phyloP scores from a whole-genome alignment of 2,888 invertebrate genomes.

The Meteorus cinctellus region DNA sequence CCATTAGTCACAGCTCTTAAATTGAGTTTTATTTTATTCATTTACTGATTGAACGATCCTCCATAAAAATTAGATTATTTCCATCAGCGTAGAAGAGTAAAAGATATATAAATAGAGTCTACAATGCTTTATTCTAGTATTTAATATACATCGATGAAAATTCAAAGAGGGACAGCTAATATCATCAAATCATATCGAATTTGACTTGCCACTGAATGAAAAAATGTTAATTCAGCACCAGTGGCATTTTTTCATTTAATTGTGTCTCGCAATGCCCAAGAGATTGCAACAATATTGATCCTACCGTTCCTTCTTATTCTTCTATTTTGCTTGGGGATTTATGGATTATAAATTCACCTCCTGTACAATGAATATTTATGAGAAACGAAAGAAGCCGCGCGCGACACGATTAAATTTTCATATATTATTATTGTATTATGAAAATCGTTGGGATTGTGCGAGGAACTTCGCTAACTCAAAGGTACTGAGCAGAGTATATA shows the following conservation, averaged over 20 bases:
- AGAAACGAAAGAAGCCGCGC: constrained; percentile 11
- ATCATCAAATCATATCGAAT: not conserved
- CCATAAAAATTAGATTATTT: constrained; percentile 31
- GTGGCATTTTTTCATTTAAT: not conserved
- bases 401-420: constrained; percentile 36
- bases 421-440: constrained; percentile 39
- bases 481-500: not conserved
- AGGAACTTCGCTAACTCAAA: constrained; percentile 20
- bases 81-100: not conserved
- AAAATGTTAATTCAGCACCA: not conserved
- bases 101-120: not conserved
- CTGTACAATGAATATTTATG: constrained; percentile 43
- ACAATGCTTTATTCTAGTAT: not conserved
- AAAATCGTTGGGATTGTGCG: constrained; percentile 34
- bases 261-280: not conserved
- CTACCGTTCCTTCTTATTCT: not conserved
- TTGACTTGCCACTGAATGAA: not conserved
- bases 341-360: constrained; percentile 32
- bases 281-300: constrained; percentile 31
- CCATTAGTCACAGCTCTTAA: constrained; percentile 32
- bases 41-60: constrained; percentile 31
- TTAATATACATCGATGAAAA: constrained; percentile 49
- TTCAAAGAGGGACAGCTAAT: constrained; percentile 44
- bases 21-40: constrained; percentile 45
- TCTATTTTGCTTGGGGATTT: constrained; percentile 9